Conservation (phyloP, 2,888 invertebrate species). For the Galeruca laticollis region DNA sequence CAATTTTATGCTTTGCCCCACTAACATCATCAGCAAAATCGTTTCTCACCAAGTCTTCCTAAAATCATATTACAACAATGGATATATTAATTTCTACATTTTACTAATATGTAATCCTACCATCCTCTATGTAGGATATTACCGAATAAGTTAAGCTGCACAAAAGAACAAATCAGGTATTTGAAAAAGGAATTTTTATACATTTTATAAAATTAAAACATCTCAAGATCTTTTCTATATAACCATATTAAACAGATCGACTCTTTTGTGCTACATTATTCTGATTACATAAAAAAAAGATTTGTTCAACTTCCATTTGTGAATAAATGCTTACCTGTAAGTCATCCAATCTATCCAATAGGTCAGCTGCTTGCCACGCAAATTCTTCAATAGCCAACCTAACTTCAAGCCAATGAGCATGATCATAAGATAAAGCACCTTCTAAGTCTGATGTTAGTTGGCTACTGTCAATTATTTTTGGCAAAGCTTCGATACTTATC, state of each 20-base stretch:
- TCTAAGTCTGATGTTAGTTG: constrained; percentile 96
- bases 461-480: constrained; percentile 91
- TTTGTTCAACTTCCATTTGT: no score
- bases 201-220: no score
- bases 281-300: no score
- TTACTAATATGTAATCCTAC: no score
- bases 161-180: no score
- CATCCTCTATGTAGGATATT: no score
- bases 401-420: constrained; percentile 97
- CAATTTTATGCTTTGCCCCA: constrained; percentile 91
- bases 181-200: no score
- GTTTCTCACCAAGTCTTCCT: constrained; percentile 91
- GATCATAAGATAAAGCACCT: constrained; percentile 93
- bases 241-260: no score
- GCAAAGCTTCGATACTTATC: constrained; percentile 94
- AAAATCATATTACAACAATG: constrained; percentile 58
- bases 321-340: constrained; percentile 63
- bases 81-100: no score
- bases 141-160: neutral
- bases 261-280: no score
- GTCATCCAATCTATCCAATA: constrained; percentile 92
- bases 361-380: constrained; percentile 95
- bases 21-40: constrained; percentile 96
- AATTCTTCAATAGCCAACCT: constrained; percentile 95
- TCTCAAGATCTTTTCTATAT: no score